phyloP scores from a whole-genome alignment of 2,113 vertebrate genomes.

The Danionella cerebrum region DNA sequence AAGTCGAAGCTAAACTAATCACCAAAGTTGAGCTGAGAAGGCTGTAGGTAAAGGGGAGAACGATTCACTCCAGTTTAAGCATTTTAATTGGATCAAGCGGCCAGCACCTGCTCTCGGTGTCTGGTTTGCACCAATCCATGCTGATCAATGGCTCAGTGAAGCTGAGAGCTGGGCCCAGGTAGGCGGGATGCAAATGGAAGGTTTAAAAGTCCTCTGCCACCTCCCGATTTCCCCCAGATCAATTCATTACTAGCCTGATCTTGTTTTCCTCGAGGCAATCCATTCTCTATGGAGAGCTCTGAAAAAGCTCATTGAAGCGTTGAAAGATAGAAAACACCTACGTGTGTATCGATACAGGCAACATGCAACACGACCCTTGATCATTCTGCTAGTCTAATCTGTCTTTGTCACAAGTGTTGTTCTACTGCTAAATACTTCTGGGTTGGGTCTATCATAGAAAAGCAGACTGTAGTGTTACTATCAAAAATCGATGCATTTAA shows the following conservation, averaged over 20 bases:
- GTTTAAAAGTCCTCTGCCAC: constrained; percentile 35
- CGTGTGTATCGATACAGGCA: not conserved
- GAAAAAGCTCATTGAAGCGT: not conserved
- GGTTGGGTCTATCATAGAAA: too few relatives aligned
- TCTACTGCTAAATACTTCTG: not conserved
- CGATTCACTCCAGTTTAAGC: constrained; percentile 36
- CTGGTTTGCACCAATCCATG: constrained; percentile 45
- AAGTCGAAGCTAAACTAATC: constrained; percentile 18
- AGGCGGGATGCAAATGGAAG: constrained; percentile 41
- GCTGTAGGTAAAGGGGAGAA: constrained; percentile 15
- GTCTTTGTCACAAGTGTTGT: too few relatives aligned
- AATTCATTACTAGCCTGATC: constrained; percentile 41
- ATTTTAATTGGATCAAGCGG: constrained; percentile 47
- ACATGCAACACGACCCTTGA: not conserved
- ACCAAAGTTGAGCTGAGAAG: not conserved
- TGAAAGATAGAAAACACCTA: not conserved
- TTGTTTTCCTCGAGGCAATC: constrained; percentile 15
- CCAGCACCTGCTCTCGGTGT: constrained; percentile 43
- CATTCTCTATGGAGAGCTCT: not conserved
- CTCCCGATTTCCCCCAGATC: constrained; percentile 36
- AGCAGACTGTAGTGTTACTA: too few relatives aligned
- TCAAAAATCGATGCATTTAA: too few relatives aligned
- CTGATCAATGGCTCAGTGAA: constrained; percentile 41
- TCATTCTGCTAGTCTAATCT: too few relatives aligned
- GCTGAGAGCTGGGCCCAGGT: constrained; percentile 26